These are phyloP conservation scores for Cheilosia scutellata DNA, from an alignment of 2,888 invertebrate species.

Conservation along the genomic window DNA sequence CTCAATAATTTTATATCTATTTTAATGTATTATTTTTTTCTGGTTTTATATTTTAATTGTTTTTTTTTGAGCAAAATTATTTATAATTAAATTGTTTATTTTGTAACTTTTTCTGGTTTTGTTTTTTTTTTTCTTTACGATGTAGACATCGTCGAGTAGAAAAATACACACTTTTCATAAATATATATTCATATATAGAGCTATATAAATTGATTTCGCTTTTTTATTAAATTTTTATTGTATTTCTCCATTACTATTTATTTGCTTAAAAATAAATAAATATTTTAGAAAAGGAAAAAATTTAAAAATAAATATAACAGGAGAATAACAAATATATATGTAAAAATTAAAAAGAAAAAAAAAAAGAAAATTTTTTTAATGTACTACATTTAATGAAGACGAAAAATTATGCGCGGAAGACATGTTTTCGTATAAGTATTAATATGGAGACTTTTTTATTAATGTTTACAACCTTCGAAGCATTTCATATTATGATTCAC, in stretches of 20 bases:
- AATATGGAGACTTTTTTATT: slow-evolving; percentile 34
- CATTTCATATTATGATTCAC: slow-evolving; percentile 31
- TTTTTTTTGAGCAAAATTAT: slow-evolving; percentile 41
- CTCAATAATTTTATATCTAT: slow-evolving; percentile 4
- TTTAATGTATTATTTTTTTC: slow-evolving; percentile 18
- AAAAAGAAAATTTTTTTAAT: neutral
- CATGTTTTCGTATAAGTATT: slow-evolving; percentile 39
- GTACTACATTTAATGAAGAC: slow-evolving; percentile 10
- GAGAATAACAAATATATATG: neutral
- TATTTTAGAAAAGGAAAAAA: neutral
- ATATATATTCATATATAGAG: slow-evolving; percentile 55
- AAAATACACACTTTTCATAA: slow-evolving; percentile 65
- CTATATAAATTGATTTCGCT: slow-evolving; percentile 40
- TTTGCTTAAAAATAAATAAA: neutral
- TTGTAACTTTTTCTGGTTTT: slow-evolving; percentile 6
- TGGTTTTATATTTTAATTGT: neutral
- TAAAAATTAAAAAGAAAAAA: neutral
- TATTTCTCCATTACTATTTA: slow-evolving; percentile 32
- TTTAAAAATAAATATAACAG: neutral
- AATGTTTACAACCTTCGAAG: slow-evolving; percentile 56
- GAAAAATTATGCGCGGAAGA: slow-evolving; percentile 54
- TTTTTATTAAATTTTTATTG: slow-evolving; percentile 28
- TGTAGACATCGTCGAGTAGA: slow-evolving; percentile 54
- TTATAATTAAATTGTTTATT: slow-evolving; percentile 20
- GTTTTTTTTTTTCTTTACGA: slow-evolving; percentile 20